phyloP scores from a whole-genome alignment of 30 jellyfish, hydroid and myxozoan species.

The Catostylus mosaicus region DNA sequence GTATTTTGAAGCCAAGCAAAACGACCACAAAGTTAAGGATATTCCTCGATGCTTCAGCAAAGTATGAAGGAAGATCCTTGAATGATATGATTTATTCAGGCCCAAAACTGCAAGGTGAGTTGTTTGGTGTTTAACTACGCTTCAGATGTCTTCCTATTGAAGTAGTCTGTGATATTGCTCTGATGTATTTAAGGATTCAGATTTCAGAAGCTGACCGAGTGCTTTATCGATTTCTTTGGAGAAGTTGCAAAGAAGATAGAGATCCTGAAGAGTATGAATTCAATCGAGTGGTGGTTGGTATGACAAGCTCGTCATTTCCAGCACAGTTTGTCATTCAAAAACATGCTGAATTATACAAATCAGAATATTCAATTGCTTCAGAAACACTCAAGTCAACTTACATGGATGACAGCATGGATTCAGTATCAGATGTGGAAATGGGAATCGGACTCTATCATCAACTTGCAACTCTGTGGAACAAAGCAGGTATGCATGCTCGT shows the following conservation, averaged over 20 bases:
- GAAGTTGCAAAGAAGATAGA: slow-evolving; percentile 27
- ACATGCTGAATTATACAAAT: slow-evolving; percentile 33
- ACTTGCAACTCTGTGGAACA: slow-evolving; percentile 45
- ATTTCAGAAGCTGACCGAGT: slow-evolving; percentile 23
- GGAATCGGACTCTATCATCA: slow-evolving; percentile 20
- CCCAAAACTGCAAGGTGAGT: slow-evolving; percentile 45
- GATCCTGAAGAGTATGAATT: slow-evolving; percentile 69
- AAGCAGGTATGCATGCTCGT: slow-evolving; percentile 79
- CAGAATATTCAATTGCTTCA: slow-evolving; percentile 62
- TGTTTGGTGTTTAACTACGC: slow-evolving; percentile 8
- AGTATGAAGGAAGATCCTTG: slow-evolving; percentile 41
- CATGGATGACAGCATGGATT: slow-evolving; percentile 73
- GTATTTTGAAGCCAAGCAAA: slow-evolving; percentile 20
- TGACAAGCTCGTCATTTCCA: slow-evolving; percentile 40
- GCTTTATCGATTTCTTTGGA: slow-evolving; percentile 68
- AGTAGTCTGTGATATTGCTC: slow-evolving; percentile 65
- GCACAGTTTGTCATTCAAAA: slow-evolving; percentile 53
- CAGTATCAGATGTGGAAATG: slow-evolving; percentile 42
- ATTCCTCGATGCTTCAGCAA: slow-evolving; percentile 16
- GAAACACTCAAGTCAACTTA: slow-evolving; percentile 73
- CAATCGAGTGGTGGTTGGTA: slow-evolving; percentile 66
- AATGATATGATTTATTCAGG: slow-evolving; percentile 50
- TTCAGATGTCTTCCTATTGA: slow-evolving; percentile 69
- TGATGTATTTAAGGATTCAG: slow-evolving; percentile 55
- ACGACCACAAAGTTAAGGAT: slow-evolving; percentile 30